phyloP scores from a whole-genome alignment of 92 coral and sea anemone species.

The Virgularia gustaviana region DNA sequence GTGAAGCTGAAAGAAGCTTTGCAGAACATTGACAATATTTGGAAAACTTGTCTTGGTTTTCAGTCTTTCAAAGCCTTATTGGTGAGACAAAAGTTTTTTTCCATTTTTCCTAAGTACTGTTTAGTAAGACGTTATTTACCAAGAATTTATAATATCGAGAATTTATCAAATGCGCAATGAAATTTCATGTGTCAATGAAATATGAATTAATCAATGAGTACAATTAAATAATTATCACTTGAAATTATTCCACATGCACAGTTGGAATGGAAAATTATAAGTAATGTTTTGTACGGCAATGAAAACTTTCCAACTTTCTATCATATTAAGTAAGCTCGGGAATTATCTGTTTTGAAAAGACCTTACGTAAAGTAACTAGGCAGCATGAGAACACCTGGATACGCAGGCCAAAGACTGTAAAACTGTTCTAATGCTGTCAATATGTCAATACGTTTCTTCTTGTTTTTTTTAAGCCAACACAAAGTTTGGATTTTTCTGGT shows the following conservation, averaged over 20 bases:
- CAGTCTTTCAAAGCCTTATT: slow-evolving; percentile 62
- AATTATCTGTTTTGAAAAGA: no score
- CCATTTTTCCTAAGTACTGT: neutral
- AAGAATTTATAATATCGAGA: neutral
- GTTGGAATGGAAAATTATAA: no score
- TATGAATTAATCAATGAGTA: no score
- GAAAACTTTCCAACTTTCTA: no score
- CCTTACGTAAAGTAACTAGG: no score
- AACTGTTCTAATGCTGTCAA: no score
- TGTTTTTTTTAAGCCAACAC: slow-evolving; percentile 37
- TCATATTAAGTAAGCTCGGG: no score
- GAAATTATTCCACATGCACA: no score
- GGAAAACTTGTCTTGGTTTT: slow-evolving; percentile 77
- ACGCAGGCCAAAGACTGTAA: no score
- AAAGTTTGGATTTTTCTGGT: slow-evolving; percentile 56
- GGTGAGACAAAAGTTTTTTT: slow-evolving; percentile 49
- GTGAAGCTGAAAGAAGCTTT: slow-evolving; percentile 65
- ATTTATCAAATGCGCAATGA: neutral
- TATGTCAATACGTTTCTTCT: neutral
- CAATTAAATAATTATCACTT: no score
- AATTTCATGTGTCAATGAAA: neutral
- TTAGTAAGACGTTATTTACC: neutral
- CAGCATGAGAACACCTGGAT: no score
- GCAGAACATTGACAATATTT: slow-evolving; percentile 72
- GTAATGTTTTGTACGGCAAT: no score